These are phyloP conservation scores for Apogon talboti DNA, from an alignment of 2,797 vertebrate species.

Conservation along the genomic window DNA sequence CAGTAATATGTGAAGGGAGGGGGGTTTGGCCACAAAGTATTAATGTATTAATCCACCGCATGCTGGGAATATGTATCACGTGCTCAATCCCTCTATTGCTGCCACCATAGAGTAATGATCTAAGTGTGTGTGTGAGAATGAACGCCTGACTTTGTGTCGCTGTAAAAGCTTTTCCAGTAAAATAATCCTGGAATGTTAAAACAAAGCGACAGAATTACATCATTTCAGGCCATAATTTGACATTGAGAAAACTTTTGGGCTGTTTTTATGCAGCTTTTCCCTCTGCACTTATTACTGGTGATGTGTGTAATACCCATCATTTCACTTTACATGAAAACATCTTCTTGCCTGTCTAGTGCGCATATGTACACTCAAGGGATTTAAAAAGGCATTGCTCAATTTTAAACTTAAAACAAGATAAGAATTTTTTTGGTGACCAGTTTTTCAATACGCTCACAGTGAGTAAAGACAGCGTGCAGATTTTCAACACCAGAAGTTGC, in stretches of 20 bases:
- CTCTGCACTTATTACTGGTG: no score
- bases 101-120: conserved; percentile 51
- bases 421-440: no score
- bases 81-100: conserved; percentile 52
- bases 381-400: no score
- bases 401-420: no score
- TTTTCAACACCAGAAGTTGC: no score
- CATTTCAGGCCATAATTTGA: not conserved
- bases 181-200: not conserved
- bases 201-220: not conserved
- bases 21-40: conserved; percentile 61
- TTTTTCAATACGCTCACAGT: no score
- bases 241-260: not conserved
- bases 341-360: no score
- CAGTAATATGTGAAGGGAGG: conserved; percentile 60
- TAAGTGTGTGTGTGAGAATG: conserved; percentile 7
- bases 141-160: conserved; percentile 2
- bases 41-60: conserved; percentile 79
- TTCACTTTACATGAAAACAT: no score
- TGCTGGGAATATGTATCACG: conserved; percentile 69
- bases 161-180: conserved; percentile 3
- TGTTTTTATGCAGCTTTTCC: no score
- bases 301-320: no score
- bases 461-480: no score
- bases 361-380: no score